These are phyloP conservation scores for Tenebrio molitor DNA, from an alignment of 1,140 invertebrate species.

Conservation along the genomic window DNA sequence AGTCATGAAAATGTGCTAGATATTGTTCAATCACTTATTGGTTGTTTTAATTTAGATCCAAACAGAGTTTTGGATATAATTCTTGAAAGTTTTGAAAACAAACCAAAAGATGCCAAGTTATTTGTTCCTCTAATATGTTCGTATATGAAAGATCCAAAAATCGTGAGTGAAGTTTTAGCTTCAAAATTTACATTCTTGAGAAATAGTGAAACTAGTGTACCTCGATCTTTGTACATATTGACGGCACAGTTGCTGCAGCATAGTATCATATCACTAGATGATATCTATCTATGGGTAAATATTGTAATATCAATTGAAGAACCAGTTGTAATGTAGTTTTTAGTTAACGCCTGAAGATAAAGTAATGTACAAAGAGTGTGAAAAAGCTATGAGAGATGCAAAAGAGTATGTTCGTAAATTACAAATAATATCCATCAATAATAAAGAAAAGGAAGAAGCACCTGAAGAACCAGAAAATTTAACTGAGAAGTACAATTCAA, in stretches of 20 bases:
- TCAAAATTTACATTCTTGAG: conserved; percentile 92
- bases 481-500: conserved; percentile 79
- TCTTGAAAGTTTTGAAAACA: conserved; percentile 95
- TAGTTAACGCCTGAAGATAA: conserved; percentile 88
- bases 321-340: conserved; percentile 54
- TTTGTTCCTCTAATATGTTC: conserved; percentile 88
- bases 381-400: conserved; percentile 86
- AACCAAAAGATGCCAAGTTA: conserved; percentile 79
- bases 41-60: conserved; percentile 99
- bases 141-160: conserved; percentile 88
- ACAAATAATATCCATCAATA: conserved; percentile 87
- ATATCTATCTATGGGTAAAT: conserved; percentile 93
- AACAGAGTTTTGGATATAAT: conserved; percentile 98
- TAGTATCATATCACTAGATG: conserved; percentile 85
- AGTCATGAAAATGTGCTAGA: conserved; percentile 78
- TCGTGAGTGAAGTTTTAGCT: conserved; percentile 93
- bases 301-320: too few relatives aligned
- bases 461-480: conserved; percentile 78
- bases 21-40: conserved; percentile 94
- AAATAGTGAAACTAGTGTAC: conserved; percentile 75
- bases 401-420: conserved; percentile 90
- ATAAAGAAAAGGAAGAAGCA: conserved; percentile 82
- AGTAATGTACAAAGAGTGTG: conserved; percentile 84
- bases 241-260: conserved; percentile 92
- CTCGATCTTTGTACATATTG: conserved; percentile 87